Base-by-base conservation (phyloP, 2,888 invertebrate species). In the Acleris cristana region DNA sequence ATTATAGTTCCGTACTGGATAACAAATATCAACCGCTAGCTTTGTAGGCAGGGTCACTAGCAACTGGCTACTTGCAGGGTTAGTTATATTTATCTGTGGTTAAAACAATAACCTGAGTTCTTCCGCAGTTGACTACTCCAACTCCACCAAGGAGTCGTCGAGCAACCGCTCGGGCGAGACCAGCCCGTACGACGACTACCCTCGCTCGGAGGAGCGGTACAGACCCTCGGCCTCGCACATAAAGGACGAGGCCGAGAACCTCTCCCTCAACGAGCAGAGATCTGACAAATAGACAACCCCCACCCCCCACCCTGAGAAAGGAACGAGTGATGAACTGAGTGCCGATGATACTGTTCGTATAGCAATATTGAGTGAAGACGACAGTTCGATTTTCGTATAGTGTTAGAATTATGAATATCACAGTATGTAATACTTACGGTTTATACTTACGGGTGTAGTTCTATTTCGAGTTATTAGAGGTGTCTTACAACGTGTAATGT, bases 221-320 rank as follows among this genome's bases (percentile, higher is more conserved):
- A 85, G 92, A n/a, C 80, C 89, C 30, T 82, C 88, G 63, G 83
- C 89, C 72, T 87, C 90, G 2, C 93, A 90, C 78, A 87, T 90
- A 74, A 90, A 92, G 70, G 93, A 93, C 69, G 93, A 93, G 74
- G 93, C 93, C 0, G 93, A 93, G 70, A 93, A 93, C 76, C 79
- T 93, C 8, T 93, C 93, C 6, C 87, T 93, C 64, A 93, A 93
- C 78, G 92, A 92, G 76, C 91, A 92, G 74, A 88, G 92, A 85
- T 88, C 89, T 84, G 92, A 92, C 73, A 92, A 92, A 79, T 92
- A 90, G 82, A 79, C 60, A 14, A 53, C 26, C 56, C 34, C 34
- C 2, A 2, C 12, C 26, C 58, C 10, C 34, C 34, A 8, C 10
- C 14, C 14, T 4, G 14, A 34, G 40, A 44, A 59, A 19, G 40